Conservation (phyloP, 2,888 invertebrate species). For the Pegoplata infirma region DNA sequence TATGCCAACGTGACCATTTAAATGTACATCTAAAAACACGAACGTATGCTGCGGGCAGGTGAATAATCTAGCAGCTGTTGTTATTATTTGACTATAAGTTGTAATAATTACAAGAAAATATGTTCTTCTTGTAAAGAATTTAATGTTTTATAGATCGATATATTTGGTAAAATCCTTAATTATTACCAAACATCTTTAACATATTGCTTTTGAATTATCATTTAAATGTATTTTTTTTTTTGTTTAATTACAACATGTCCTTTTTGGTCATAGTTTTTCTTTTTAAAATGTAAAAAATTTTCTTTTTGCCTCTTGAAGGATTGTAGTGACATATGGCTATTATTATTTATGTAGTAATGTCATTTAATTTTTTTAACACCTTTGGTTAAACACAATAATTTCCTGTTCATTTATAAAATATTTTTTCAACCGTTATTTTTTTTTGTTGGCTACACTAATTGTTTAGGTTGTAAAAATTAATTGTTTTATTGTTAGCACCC, state of each 20-base stretch:
- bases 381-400: constrained; percentile 57
- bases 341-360: constrained; percentile 24
- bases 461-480: constrained; percentile 43
- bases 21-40: not conserved
- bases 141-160: not conserved
- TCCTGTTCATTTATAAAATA: constrained; percentile 25
- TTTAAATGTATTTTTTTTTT: not conserved
- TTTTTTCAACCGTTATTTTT: constrained; percentile 27
- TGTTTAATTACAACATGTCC: constrained; percentile 12
- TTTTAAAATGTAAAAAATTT: not conserved
- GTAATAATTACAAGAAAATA: constrained; percentile 24
- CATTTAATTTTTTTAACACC: constrained; percentile 58
- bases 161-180: constrained; percentile 11
- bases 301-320: not conserved
- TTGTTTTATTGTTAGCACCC: constrained; percentile 38
- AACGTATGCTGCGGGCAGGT: constrained; percentile 60
- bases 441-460: not conserved
- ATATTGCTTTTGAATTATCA: not conserved
- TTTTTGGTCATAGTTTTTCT: not conserved
- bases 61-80: constrained; percentile 54
- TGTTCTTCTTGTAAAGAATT: not conserved
- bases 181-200: not conserved
- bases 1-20: constrained; percentile 30
- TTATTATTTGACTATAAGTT: not conserved
- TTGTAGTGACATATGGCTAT: not conserved